phyloP scores from a whole-genome alignment of 2,797 vertebrate species.

The Amniataba percoides region DNA sequence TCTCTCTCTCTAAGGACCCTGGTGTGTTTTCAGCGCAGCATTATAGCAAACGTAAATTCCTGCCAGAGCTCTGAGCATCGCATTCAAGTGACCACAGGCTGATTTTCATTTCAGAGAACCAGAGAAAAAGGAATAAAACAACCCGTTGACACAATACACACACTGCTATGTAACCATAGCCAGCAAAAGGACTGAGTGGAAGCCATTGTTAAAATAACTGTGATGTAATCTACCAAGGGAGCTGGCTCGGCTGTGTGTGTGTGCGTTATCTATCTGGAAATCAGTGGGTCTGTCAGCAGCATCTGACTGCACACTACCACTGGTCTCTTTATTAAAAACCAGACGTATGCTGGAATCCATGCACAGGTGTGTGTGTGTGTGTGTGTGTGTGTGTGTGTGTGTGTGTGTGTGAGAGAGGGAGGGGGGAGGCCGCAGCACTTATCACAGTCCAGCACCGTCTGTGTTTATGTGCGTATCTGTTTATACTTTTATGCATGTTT shows the following conservation, averaged over 20 bases:
- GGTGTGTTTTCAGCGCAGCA: slow-evolving; percentile 4
- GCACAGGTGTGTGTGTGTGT: slow-evolving; percentile 62
- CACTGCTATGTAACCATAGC: slow-evolving; percentile 38
- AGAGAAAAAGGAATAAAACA: background rate
- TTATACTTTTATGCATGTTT: slow-evolving; percentile 9
- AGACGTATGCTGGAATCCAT: slow-evolving; percentile 64
- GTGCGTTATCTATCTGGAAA: slow-evolving; percentile 73
- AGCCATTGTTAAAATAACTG: slow-evolving; percentile 69
- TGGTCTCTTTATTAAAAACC: slow-evolving; percentile 77
- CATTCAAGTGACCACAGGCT: background rate
- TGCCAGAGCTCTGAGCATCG: slow-evolving; percentile 4
- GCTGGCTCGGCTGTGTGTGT: slow-evolving; percentile 57
- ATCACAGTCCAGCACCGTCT: slow-evolving; percentile 18
- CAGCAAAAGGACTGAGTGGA: slow-evolving; percentile 55
- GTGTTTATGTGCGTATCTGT: slow-evolving; percentile 34
- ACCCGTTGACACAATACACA: slow-evolving; percentile 7
- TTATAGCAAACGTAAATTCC: slow-evolving; percentile 5
- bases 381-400: too few species aligned
- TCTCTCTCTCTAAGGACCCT: background rate
- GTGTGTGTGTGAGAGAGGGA: slow-evolving; percentile 49
- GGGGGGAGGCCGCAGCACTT: slow-evolving; percentile 30
- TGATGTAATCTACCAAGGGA: slow-evolving; percentile 73
- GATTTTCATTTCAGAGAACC: background rate
- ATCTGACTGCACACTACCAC: slow-evolving; percentile 69
- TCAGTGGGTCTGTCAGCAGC: slow-evolving; percentile 77